Conservation (phyloP, 2,113 vertebrate species). For the Sprattus sprattus region DNA sequence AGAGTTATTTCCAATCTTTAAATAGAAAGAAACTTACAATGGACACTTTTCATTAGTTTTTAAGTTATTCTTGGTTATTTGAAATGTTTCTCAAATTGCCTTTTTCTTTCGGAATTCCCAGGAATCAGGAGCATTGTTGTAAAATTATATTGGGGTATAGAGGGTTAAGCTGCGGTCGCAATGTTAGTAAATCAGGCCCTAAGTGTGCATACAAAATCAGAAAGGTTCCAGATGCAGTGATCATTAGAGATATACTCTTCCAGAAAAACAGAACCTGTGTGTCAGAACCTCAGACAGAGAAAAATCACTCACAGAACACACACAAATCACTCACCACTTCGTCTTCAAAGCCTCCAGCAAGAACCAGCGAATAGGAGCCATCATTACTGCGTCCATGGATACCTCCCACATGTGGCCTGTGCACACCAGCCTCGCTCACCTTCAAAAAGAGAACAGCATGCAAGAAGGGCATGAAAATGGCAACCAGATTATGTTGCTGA, state of each 20-base stretch:
- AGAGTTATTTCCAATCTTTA: no score
- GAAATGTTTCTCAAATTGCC: no score
- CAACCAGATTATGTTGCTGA: neutral
- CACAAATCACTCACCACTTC: conserved; percentile 87
- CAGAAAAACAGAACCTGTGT: neutral
- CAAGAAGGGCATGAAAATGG: neutral
- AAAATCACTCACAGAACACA: neutral
- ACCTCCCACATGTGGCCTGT: conserved; percentile 95
- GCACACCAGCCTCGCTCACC: conserved; percentile 98
- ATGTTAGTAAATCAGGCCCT: no score
- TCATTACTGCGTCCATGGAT: conserved; percentile 98
- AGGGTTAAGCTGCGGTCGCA: no score
- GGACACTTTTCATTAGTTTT: no score
- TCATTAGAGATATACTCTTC: conserved; percentile 5
- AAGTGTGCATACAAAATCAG: neutral
- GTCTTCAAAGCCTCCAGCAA: conserved; percentile 96
- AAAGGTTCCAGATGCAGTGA: neutral
- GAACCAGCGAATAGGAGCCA: conserved; percentile 92
- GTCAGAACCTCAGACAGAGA: neutral
- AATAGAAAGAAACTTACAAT: no score
- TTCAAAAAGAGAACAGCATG: conserved; percentile 46
- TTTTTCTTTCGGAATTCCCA: no score
- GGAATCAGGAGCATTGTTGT: no score
- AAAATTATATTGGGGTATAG: no score
- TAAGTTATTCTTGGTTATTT: no score